Base-by-base conservation (phyloP, 2,797 vertebrate genomes). In the Champsocephalus gunnari region DNA sequence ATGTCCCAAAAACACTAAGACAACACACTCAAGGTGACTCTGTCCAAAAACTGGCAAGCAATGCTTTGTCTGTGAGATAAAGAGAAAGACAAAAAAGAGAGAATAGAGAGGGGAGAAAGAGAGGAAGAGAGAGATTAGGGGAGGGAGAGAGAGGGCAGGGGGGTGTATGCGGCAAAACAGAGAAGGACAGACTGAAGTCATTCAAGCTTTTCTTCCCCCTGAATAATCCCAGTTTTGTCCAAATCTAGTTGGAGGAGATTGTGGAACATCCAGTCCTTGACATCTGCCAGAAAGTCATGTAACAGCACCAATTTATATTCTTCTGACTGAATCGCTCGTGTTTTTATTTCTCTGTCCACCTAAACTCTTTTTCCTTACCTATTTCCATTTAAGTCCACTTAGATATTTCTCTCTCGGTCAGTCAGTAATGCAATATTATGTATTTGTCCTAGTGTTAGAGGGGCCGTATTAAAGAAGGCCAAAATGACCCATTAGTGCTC, bases 151-250 rank as follows among this genome's bases (percentile, higher is more conserved):
- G 45, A 73, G 53, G 58, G 50, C 71, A 21, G 7, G 28, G 44
- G 68, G 47, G 79, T 57, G 66, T 66, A 80, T 75, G 76, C 62
- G 61, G 79, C 77, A 80, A 77, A 88, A 81, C 77, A 85, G 83
- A 88, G 68, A 82, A 87, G 87, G 90, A 90, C 91, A 82, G 75
- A 80, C 80, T 86, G 89, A 88, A 91, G 89, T 91, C 88, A 89
- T 89, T 88, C 82, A 83, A 85, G 85, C 82, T 87, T 88, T 89
- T 84, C 86, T 87, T 89, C 73, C 55, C 66, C 76, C 63, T 76
- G 83, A 90, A 91, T 91, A 89, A 91, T 91, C 87, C 85, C 66
- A 81, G 87, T 90, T 89, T 89, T 89, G 87, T 90, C 89, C 87
- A 91, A 83, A 92, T 92, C 86, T 85, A 91, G 90, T 88, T 75